Percentiles rank a stretch among this genome's conserved stretches.
These are phyloP conservation scores for Cossypha dichroa DNA, from an alignment of 2,797 vertebrate genomes.

Conservation along the genomic window DNA sequence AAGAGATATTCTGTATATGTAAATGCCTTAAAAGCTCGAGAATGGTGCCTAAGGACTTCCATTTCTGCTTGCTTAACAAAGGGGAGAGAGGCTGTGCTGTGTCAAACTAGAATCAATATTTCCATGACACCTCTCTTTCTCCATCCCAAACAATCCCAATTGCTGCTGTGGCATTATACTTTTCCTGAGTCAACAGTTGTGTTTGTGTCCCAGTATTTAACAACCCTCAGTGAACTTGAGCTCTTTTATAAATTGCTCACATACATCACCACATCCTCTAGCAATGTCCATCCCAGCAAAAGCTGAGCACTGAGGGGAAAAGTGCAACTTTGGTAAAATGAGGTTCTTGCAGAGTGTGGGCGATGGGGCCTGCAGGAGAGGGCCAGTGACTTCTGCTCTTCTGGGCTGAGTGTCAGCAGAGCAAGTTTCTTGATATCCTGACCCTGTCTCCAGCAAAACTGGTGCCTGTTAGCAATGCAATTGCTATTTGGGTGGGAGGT, in stretches of 20 bases:
- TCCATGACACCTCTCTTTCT: not conserved
- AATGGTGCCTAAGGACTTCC: not conserved
- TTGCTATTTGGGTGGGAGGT: not conserved
- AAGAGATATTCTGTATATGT: not conserved
- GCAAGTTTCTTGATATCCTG: not conserved
- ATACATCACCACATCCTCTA: rapidly evolving
- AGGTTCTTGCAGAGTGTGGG: not conserved
- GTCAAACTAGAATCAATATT: not conserved
- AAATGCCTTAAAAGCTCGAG: not conserved
- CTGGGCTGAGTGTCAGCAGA: not conserved
- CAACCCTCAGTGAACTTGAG: not conserved
- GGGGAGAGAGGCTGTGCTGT: not conserved
- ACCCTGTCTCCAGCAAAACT: not conserved
- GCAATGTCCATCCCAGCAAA: not conserved
- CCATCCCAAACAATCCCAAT: not conserved
- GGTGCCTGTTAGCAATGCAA: not conserved
- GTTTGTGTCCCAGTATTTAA: not conserved
- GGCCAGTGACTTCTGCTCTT: not conserved
- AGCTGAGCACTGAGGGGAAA: not conserved
- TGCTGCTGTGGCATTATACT: not conserved
- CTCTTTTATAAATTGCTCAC: not conserved
- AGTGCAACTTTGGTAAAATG: not conserved
- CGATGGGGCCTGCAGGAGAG: not conserved
- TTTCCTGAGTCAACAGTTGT: not conserved
- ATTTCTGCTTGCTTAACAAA: not conserved